Evolutionary conservation across 2,113 vertebrate genomes (phyloP), one percentile per base, ranked within the genome.

Genomic region (Cololabis saira): DNA sequence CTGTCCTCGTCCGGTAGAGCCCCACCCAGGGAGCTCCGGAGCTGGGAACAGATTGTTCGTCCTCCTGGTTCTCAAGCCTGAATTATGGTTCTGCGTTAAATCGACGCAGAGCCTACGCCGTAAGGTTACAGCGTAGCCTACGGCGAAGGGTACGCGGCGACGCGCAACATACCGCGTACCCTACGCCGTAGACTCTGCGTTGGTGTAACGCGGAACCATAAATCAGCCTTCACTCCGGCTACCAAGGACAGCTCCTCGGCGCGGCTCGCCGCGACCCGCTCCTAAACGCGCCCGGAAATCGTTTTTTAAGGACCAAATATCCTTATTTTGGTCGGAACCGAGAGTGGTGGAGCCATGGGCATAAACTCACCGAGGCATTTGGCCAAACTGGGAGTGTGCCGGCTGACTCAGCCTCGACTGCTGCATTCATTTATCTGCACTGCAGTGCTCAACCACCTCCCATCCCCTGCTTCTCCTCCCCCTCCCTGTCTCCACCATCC

Each of bases 391-490:
- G 88, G 90, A 88, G 90, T 87, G 80, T 85, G 90, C 85, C 92
- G 91, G 91, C 91, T 93, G 92, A 93, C 90, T 93, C 91, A 92
- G 92, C 88, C 89, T 85, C 81, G 80, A 76, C 81, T 93, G 90
- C 88, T 92, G 93, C 93, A 92, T 92, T 91, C 69, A 92, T 93
- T 93, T 91, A 93, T 93, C 92, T 94, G 92, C 92, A 93, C 89
- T 93, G 93, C 93, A 93, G 92, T 93, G 87, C 87, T 88, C 85
- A 78, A 41, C 22, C 86, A 87, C 93, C 89, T 89, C 88, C 87
- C 82, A 65, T 50, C 27, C 67, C 71, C 61, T 50, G 53, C 59
- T 51, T 50, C 42, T 52, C 74, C 49, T 54, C 73, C 58, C 49
- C 58, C 68, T 62, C 0, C 87, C 81, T 48, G 71, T 83, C 59